Percentiles rank a stretch among this genome's conserved stretches.
These are phyloP conservation scores for Loxodonta africana DNA, from an alignment of 2,113 vertebrate genomes.

Conservation along the genomic window DNA sequence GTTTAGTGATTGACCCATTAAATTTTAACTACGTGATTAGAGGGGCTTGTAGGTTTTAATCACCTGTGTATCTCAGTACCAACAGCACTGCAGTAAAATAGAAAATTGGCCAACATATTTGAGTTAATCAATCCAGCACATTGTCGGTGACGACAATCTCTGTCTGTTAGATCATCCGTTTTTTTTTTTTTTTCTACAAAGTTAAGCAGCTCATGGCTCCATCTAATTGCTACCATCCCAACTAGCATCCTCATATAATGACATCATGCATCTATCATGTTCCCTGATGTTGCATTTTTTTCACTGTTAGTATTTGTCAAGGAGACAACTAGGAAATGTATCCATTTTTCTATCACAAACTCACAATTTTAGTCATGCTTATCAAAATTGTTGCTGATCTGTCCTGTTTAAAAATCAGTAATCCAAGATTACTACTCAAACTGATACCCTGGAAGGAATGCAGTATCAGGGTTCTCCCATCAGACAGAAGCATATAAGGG, in stretches of 20 bases:
- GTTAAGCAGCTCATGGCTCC: background rate
- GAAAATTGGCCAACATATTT: background rate
- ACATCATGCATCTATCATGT: too few relatives aligned
- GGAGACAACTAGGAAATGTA: background rate
- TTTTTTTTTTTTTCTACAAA: constrained; percentile 17
- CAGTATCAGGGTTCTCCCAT: background rate
- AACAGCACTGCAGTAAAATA: background rate
- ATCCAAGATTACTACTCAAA: background rate
- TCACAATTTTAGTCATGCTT: background rate
- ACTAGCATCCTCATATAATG: background rate
- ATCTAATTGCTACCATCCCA: background rate
- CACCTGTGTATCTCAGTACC: background rate
- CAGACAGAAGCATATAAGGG: background rate
- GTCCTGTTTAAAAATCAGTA: background rate
- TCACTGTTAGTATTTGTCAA: background rate
- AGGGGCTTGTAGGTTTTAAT: background rate
- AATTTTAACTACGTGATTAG: background rate
- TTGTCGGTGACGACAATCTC: background rate
- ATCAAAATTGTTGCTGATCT: background rate
- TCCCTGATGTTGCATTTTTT: too few relatives aligned
- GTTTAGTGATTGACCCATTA: background rate
- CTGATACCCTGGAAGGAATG: background rate
- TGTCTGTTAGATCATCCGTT: background rate
- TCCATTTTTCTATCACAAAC: background rate
- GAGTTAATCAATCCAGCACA: background rate